phyloP scores from a whole-genome alignment of 2,888 invertebrate species.

The Platynereis dumerilii region DNA sequence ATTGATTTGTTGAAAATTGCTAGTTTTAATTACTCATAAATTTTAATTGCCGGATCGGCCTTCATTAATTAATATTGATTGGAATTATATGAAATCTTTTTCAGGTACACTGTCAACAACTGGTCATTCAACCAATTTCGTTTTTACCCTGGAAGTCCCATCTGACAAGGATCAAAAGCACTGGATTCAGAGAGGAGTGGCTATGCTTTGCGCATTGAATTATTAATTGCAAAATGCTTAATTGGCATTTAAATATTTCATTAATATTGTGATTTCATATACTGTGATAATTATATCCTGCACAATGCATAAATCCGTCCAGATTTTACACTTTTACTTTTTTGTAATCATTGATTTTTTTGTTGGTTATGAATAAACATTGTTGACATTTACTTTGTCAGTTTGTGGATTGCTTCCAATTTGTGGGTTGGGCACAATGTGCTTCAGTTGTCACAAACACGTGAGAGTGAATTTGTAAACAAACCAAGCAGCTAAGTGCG shows the following conservation, averaged over 20 bases:
- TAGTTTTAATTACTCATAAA: not conserved
- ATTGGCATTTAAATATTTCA: not conserved
- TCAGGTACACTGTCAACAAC: conserved; percentile 64
- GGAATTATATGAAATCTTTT: conserved; percentile 12
- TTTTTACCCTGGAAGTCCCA: conserved; percentile 62
- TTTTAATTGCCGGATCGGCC: not conserved
- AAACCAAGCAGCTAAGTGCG: no score
- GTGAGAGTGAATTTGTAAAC: no score
- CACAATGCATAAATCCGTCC: no score
- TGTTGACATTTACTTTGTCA: not conserved
- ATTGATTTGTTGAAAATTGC: no score
- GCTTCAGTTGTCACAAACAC: no score
- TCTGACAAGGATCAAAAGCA: conserved; percentile 58
- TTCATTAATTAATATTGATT: not conserved
- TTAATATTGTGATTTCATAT: no score
- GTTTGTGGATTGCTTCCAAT: not conserved
- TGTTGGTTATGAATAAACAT: not conserved
- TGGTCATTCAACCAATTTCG: conserved; percentile 64
- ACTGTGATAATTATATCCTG: no score
- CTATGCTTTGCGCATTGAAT: conserved; percentile 63
- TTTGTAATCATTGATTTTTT: not conserved
- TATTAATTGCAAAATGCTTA: conserved; percentile 52
- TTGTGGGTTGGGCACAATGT: no score
- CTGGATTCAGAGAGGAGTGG: conserved; percentile 64
- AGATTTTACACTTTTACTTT: no score